Evolutionary conservation across 2,888 invertebrate genomes (phyloP), one percentile per base, ranked within the genome.

Genomic region (Aleiodes alternator): DNA sequence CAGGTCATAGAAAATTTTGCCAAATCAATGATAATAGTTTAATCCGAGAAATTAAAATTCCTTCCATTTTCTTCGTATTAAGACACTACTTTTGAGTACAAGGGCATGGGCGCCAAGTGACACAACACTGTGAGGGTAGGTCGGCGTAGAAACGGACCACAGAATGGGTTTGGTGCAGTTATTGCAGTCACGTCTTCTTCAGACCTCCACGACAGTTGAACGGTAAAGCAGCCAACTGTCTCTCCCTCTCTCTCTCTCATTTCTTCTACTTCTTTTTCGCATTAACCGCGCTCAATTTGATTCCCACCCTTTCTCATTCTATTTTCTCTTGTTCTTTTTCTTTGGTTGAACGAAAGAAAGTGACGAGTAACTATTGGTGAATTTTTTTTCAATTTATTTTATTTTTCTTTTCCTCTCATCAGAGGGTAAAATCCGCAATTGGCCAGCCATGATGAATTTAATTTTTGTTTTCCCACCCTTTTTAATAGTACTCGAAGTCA

Each of bases 171-270:
- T 59, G 38, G 31, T 71, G 55, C 75, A 59, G 72, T 82, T 85
- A 84, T 84, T 84, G 82, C 82, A 83, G 83, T 84, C 86, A 86
- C 84, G 84, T 85, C 64, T 73, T 66, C 80, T 78, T 71, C 55
- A 66, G 48, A 68, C 31, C 57, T 61, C 56, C 23, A 76, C 72
- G 71, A 73, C 71, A 71, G 69, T 74, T 74, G 59, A 64, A 59
- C 51, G 48, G 64, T 71, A 76, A 78, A 78, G 61, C 78, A 79
- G 79, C 75, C 79, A 76, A 80, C 79, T 79, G 76, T 79, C 66
- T 14, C 29, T 55, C 66, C 12, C 29, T 55, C 29, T 53, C 34
- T 53, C 14, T 51, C 51, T 69, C 11, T 69, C 51, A 16, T 77
- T 75, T 73, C 70, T 78, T 76, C 77, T 77, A 73, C 76, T 80